These are phyloP conservation scores for Oenanthe melanoleuca DNA, from an alignment of 2,113 vertebrate species.

Conservation along the genomic window DNA sequence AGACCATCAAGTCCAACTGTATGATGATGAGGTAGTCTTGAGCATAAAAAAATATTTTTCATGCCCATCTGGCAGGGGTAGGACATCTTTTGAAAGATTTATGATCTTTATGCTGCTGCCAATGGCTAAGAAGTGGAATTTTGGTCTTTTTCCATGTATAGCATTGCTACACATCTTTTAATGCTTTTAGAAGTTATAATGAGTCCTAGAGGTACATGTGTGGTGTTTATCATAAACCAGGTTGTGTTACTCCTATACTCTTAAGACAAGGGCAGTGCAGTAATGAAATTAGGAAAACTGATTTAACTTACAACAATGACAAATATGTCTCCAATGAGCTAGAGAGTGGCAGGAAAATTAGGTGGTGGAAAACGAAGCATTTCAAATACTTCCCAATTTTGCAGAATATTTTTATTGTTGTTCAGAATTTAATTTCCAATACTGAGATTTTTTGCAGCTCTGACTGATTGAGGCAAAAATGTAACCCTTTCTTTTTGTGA, in stretches of 20 bases:
- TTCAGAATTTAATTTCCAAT: not conserved
- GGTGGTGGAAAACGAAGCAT: not conserved
- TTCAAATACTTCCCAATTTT: not conserved
- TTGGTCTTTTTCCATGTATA: not conserved
- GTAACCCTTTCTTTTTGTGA: not conserved
- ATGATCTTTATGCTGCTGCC: not conserved
- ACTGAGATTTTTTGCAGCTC: not conserved
- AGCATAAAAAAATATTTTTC: not conserved
- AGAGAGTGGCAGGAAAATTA: not conserved
- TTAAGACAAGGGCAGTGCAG: not conserved
- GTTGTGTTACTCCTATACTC: not conserved
- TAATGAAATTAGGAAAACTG: not conserved
- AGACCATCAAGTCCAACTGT: not conserved
- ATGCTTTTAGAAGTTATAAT: not conserved
- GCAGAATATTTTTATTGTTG: not conserved
- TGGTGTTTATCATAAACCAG: not conserved
- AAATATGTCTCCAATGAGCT: not conserved
- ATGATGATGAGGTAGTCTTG: not conserved
- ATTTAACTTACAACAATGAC: not conserved
- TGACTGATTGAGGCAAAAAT: not conserved
- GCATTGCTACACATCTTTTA: not conserved
- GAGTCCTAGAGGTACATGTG: not conserved
- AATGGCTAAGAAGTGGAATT: not conserved
- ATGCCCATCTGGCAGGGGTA: fast-evolving
- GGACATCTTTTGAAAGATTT: not conserved